Conservation (phyloP, 2,113 vertebrate species). For the Pagrus major region DNA sequence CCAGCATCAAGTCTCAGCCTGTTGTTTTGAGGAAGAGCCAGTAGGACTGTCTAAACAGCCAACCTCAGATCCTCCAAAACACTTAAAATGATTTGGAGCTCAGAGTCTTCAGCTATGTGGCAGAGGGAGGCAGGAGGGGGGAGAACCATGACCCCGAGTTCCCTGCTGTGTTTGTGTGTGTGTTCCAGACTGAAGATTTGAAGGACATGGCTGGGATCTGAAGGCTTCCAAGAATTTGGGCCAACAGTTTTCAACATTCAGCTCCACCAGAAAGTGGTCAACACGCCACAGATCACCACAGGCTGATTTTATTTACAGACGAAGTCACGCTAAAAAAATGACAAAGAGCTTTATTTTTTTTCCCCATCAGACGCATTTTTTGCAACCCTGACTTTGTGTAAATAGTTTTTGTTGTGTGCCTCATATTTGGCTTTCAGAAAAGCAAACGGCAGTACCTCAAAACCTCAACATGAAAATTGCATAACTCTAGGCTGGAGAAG, state of each 20-base stretch:
- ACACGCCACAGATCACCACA: background rate
- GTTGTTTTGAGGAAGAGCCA: slow-evolving; percentile 43
- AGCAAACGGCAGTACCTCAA: background rate
- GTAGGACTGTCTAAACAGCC: slow-evolving; percentile 29
- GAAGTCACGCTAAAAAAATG: background rate
- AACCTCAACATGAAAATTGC: background rate
- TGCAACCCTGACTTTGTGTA: background rate
- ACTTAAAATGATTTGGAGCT: slow-evolving; percentile 44
- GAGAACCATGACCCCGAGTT: slow-evolving; percentile 40
- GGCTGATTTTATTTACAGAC: slow-evolving; percentile 7
- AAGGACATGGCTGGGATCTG: slow-evolving; percentile 42
- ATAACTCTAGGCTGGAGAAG: no score
- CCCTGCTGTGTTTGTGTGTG: slow-evolving; percentile 35
- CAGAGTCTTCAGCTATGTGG: slow-evolving; percentile 30
- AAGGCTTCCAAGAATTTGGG: slow-evolving; percentile 37
- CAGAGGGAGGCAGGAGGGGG: background rate
- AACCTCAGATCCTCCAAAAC: slow-evolving; percentile 26
- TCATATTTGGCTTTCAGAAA: background rate
- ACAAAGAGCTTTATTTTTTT: background rate
- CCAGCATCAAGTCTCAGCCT: slow-evolving; percentile 42
- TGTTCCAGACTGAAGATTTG: slow-evolving; percentile 24
- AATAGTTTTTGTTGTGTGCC: no score
- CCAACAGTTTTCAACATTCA: slow-evolving; percentile 19
- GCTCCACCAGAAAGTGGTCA: slow-evolving; percentile 10
- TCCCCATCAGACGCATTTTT: background rate